Conservation (phyloP, 2,888 invertebrate genomes). For the Cylloceria caligata region DNA sequence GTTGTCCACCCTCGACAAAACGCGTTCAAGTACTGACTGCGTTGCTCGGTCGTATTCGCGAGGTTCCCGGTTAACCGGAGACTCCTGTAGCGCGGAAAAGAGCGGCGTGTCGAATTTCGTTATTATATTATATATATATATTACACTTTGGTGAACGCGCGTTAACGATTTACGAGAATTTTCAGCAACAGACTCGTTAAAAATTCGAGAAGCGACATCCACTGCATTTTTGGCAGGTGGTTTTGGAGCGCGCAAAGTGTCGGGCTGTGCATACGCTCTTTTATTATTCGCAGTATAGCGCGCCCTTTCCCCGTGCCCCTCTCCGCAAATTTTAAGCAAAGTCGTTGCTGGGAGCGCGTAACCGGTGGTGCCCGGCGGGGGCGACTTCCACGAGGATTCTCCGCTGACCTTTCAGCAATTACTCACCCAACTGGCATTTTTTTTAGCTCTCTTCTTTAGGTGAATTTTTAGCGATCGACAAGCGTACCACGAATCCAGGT, state of each 20-base stretch:
- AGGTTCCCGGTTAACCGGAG: slow-evolving; percentile 3
- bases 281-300: slow-evolving; percentile 14
- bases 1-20: slow-evolving; percentile 57
- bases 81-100: slow-evolving; percentile 51
- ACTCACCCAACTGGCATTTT: slow-evolving; percentile 59
- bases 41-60: slow-evolving; percentile 2
- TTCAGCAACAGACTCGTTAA: neutral
- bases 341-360: neutral
- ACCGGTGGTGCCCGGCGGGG: slow-evolving; percentile 48
- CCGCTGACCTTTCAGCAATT: neutral
- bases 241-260: slow-evolving; percentile 5
- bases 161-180: slow-evolving; percentile 8
- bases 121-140: no score
- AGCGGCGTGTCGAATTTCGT: slow-evolving; percentile 56
- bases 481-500: neutral
- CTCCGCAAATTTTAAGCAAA: neutral
- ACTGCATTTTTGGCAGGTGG: slow-evolving; percentile 30
- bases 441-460: neutral
- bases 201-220: no score
- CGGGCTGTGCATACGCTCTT: neutral
- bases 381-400: slow-evolving; percentile 21
- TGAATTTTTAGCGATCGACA: neutral
- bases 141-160: neutral
- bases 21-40: slow-evolving; percentile 52
- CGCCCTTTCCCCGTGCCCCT: slow-evolving; percentile 1